A percentile compares a stretch with the other conserved stretches of the same genome.
Conservation (phyloP, 2,888 invertebrate species). For the Choristoneura rosaceana region DNA sequence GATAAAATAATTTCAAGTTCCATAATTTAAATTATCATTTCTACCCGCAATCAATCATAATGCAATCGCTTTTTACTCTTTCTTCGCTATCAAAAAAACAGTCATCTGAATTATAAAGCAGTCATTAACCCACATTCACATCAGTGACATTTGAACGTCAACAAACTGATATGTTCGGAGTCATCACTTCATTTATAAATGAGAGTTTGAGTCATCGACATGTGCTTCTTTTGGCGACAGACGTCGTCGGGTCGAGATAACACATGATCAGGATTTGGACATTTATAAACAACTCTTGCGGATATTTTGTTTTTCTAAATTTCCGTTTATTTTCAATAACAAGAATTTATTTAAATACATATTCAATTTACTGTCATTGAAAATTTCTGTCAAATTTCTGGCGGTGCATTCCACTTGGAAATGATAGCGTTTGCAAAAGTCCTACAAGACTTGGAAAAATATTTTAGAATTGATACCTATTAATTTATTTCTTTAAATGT, state of each 20-base stretch:
- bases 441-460: no score
- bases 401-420: no score
- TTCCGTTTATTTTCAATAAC: no score
- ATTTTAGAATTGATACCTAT: no score
- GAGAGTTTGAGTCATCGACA: constrained; percentile 34
- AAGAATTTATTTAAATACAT: no score
- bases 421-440: no score
- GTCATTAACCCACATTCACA: constrained; percentile 27
- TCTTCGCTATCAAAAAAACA: constrained; percentile 18
- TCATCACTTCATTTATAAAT: constrained; percentile 21
- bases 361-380: no score
- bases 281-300: background rate
- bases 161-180: constrained; percentile 28
- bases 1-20: no score
- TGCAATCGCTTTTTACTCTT: constrained; percentile 17
- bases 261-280: background rate
- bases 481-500: no score
- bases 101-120: constrained; percentile 5
- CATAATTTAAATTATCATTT: background rate
- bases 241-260: background rate
- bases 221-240: constrained; percentile 3
- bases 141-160: constrained; percentile 25
- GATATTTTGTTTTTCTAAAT: background rate
- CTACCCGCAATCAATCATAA: background rate
- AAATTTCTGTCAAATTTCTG: no score